These are phyloP conservation scores for Tichodroma muraria DNA, from an alignment of 2,113 vertebrate genomes.

Conservation along the genomic window DNA sequence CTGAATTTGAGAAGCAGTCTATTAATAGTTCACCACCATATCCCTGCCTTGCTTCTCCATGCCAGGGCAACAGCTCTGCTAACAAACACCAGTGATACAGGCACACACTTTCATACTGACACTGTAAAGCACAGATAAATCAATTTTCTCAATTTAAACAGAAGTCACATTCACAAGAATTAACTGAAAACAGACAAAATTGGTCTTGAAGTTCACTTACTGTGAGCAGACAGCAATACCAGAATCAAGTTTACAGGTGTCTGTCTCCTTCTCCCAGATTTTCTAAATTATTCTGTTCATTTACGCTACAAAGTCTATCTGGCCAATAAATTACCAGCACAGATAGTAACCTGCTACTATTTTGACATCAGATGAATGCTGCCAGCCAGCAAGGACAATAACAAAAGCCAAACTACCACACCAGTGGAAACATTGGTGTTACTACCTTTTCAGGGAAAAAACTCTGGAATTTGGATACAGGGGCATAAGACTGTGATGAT, in stretches of 20 bases:
- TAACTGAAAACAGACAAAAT: background rate
- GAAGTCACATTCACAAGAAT: background rate
- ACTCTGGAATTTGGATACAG: background rate
- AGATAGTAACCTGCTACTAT: background rate
- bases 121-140: background rate
- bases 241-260: background rate
- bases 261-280: background rate
- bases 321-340: background rate
- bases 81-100: background rate
- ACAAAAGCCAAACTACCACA: background rate
- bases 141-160: background rate
- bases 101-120: background rate
- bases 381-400: background rate
- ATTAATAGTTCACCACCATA: conserved; percentile 29
- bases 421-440: background rate
- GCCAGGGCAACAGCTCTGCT: background rate
- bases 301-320: background rate
- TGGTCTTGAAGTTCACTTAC: background rate
- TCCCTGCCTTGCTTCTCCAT: background rate
- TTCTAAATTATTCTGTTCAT: background rate
- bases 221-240: background rate
- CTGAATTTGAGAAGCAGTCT: conserved; percentile 33
- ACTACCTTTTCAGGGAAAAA: background rate
- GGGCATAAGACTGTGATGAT: background rate
- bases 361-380: background rate